Evolutionary conservation across 1,140 invertebrate species (phyloP), one percentile per base, ranked within the genome.

Genomic region (Choristoneura fumiferana): DNA sequence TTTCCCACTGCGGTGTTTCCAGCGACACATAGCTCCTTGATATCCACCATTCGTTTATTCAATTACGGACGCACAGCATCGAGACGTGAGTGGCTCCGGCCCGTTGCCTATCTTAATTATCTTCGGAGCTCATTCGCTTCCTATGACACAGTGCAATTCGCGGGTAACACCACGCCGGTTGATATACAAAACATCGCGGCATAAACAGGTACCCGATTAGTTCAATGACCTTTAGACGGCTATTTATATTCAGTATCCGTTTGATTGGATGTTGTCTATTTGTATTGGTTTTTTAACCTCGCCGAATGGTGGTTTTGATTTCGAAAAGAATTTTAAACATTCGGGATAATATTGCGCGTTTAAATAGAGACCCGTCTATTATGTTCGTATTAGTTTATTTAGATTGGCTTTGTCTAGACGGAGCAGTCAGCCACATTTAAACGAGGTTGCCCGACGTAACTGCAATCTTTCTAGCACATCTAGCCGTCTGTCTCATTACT

Each of bases 21-120:
- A 57, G 56, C 22, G 22, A 17, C 22, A 8, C 35, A 43, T 29
- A 18, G 52, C 12, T 36, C 35, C 6, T 18, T 35, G 43, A 13
- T 58, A 34, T 53, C 40, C 43, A 52, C 36, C 29, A 45, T 52
- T 55, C 29, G 37, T 49, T 60, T 54, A 60, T 54, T 55, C 58
- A 54, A 60, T 54, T 54, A 54, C 22, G 22, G 22, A 6, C 49
- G 49, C 22, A 13, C 18, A 22, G 18, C 39, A 37, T 35, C 39
- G 56, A 45, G 56, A 57, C 33, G 56, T 35, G 56, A 10, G 17
- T 33, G 22, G 40, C 22, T 17, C 12, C 34, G 38, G 29, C 37
- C 37, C 18, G 29, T 29, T 56, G 54, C 38, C 17, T 56, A 40
- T 56, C 54, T 38, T 56, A 56, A 56, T 55, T 56, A 56, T 40